Conservation (phyloP, 2,888 invertebrate species). For the Ormyrus pomaceus region DNA sequence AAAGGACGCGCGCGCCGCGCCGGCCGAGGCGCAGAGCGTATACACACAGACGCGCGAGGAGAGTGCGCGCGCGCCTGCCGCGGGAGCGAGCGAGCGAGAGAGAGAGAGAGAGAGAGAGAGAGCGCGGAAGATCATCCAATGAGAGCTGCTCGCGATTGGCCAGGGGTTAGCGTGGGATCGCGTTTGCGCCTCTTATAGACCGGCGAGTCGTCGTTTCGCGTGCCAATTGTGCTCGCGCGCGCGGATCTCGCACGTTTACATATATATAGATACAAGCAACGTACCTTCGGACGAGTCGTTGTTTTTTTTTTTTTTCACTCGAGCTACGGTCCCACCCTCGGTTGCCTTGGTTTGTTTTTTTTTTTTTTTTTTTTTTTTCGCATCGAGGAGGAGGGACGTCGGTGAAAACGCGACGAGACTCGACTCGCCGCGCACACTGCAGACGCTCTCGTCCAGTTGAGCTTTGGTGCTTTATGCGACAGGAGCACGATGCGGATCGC, state of each 20-base stretch:
- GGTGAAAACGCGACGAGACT: background rate
- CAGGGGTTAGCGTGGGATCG: slow-evolving; percentile 60
- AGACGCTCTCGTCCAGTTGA: background rate
- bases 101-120: too few species aligned
- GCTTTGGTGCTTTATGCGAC: slow-evolving; percentile 38
- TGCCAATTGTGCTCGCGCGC: slow-evolving; percentile 57
- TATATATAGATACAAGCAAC: background rate
- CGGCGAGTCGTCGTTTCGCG: slow-evolving; percentile 55
- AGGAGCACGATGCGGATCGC: slow-evolving; percentile 47
- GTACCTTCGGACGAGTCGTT: background rate
- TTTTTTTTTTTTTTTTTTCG: background rate
- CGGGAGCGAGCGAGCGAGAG: too few species aligned
- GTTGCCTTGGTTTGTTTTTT: background rate
- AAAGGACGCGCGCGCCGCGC: slow-evolving; percentile 49
- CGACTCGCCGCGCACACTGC: background rate
- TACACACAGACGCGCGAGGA: background rate
- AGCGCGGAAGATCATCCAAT: slow-evolving; percentile 53
- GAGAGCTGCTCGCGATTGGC: slow-evolving; percentile 54
- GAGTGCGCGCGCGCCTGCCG: too few species aligned
- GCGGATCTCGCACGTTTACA: slow-evolving; percentile 6
- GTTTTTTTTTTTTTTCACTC: slow-evolving; percentile 6
- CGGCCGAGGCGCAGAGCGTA: background rate
- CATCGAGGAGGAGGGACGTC: background rate
- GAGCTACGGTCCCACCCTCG: background rate
- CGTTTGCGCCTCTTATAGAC: slow-evolving; percentile 59